These are phyloP conservation scores for Chaetorhynchus papuensis DNA, from an alignment of 2,113 vertebrate genomes.

Conservation along the genomic window DNA sequence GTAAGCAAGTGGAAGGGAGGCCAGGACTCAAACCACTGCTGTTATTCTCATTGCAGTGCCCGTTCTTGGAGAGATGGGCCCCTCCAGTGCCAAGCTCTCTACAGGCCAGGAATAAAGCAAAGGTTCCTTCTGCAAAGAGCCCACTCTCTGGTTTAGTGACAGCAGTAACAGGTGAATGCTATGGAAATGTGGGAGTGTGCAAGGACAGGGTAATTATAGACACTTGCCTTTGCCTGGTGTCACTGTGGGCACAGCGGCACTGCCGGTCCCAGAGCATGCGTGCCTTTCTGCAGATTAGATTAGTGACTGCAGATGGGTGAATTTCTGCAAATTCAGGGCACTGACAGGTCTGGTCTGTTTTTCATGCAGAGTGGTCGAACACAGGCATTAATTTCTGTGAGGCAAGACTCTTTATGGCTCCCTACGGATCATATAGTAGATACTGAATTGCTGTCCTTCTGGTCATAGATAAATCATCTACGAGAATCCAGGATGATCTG, in stretches of 20 bases:
- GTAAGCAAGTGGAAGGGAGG: background rate
- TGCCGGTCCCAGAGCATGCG: rapidly evolving
- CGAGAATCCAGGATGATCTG: background rate
- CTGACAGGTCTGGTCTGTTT: background rate
- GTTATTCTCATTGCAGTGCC: background rate
- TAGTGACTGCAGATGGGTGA: background rate
- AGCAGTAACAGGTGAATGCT: background rate
- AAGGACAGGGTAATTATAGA: background rate
- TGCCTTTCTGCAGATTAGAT: background rate
- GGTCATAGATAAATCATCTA: background rate
- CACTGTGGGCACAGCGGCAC: background rate
- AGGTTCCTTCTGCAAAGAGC: background rate
- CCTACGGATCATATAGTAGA: background rate
- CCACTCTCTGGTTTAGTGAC: background rate
- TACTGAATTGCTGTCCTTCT: background rate
- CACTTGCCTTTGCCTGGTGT: background rate
- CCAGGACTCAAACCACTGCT: background rate
- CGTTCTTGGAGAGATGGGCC: rapidly evolving
- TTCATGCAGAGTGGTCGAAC: background rate
- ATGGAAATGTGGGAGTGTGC: background rate
- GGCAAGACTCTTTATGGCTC: background rate
- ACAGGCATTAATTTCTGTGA: background rate
- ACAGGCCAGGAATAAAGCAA: background rate
- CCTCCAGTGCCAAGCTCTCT: background rate
- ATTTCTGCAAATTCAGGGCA: background rate